These are phyloP conservation scores for Oryctolagus cuniculus DNA, from an alignment of 2,113 vertebrate species.

Conservation along the genomic window mOryCun1.1 NC_091444.1:31655501-31656000, in stretches of 20 bases:
- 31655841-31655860: conserved; percentile 25
- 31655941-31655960: conserved; percentile 73
- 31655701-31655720: conserved; percentile 74
- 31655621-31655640: background rate
- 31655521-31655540: conserved; percentile 52
- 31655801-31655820: conserved; percentile 12
- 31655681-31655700: conserved; percentile 55
- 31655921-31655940: conserved; percentile 69
- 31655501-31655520: conserved; percentile 33
- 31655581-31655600: conserved; percentile 20
- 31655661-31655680: conserved; percentile 54
- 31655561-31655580: conserved; percentile 66
- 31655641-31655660: conserved; percentile 67
- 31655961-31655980: conserved; percentile 46
- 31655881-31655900: conserved; percentile 73
- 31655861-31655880: conserved; percentile 70
- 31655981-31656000: conserved; percentile 61
- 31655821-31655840: background rate
- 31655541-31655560: conserved; percentile 72
- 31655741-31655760: background rate
- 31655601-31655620: conserved; percentile 65
- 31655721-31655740: conserved; percentile 68
- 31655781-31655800: background rate
- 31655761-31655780: background rate
- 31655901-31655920: conserved; percentile 76